These are phyloP conservation scores for Coecobrya sp. DNA, from an alignment of 2,888 invertebrate genomes.

Conservation along the genomic window DNA sequence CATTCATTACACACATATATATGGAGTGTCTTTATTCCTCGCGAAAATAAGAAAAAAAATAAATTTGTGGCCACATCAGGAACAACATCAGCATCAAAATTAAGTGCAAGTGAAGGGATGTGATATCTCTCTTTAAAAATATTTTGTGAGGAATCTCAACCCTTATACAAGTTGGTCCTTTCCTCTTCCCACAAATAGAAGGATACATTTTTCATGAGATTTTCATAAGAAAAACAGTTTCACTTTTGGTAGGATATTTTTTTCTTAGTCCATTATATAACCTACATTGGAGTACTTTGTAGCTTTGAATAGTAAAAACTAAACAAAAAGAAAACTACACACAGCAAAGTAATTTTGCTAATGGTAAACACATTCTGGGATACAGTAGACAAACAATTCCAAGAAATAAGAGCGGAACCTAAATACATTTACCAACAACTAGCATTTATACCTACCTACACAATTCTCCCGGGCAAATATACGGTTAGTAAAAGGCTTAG, in stretches of 20 bases:
- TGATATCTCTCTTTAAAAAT: constrained; percentile 17
- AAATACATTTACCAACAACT: constrained; percentile 16
- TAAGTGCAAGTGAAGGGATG: constrained; percentile 26
- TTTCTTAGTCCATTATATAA: constrained; percentile 13
- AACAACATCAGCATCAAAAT: constrained; percentile 31
- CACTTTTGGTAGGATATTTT: not conserved
- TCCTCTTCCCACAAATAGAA: constrained; percentile 49
- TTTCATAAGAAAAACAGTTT: constrained; percentile 39
- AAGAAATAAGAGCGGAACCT: constrained; percentile 38
- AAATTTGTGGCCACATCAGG: constrained; percentile 25
- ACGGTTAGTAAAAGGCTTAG: constrained; percentile 5
- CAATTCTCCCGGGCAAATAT: constrained; percentile 45
- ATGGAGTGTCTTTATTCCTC: not conserved
- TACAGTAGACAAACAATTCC: constrained; percentile 34
- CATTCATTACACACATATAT: constrained; percentile 5
- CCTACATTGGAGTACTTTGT: not conserved
- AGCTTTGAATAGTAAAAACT: constrained; percentile 11
- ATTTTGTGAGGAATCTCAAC: constrained; percentile 10
- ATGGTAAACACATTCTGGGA: constrained; percentile 13
- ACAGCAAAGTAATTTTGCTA: constrained; percentile 65
- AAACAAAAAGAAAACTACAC: constrained; percentile 26
- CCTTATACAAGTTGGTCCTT: not conserved
- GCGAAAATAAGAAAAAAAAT: constrained; percentile 14
- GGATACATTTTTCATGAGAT: constrained; percentile 44
- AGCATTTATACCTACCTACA: constrained; percentile 21